Conservation (phyloP, 2,888 invertebrate species). For the Ophioninae sp. region DNA sequence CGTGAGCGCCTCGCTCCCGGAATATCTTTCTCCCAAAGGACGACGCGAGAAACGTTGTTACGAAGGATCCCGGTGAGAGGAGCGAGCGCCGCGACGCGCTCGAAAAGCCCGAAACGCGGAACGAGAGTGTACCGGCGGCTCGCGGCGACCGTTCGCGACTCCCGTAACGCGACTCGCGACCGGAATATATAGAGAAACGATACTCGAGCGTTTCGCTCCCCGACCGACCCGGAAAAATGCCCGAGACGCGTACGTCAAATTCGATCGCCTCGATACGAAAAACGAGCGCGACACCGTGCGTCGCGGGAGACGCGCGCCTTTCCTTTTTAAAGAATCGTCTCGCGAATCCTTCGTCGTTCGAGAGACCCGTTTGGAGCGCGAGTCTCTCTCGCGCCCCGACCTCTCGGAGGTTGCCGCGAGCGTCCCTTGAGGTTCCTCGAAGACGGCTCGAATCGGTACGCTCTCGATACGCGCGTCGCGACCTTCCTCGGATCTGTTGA, state of each 20-base stretch:
- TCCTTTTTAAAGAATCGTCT: not conserved
- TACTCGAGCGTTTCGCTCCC: slow-evolving; percentile 32
- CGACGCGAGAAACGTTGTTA: not conserved
- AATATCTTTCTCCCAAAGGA: no score
- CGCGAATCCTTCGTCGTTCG: not conserved
- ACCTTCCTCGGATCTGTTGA: not conserved
- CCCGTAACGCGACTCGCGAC: slow-evolving; percentile 49
- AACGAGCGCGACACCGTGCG: not conserved
- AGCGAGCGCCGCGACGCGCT: slow-evolving; percentile 39
- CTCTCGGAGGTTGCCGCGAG: no score
- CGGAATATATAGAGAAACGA: slow-evolving; percentile 62
- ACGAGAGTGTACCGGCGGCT: slow-evolving; percentile 35
- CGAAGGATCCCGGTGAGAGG: slow-evolving; percentile 30
- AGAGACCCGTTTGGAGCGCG: not conserved
- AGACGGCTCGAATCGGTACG: no score
- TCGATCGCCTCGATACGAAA: not conserved
- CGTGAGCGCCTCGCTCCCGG: slow-evolving; percentile 34
- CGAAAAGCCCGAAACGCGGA: slow-evolving; percentile 42
- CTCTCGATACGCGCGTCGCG: not conserved
- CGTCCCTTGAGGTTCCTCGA: no score
- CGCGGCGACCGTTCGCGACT: slow-evolving; percentile 37
- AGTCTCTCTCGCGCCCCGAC: not conserved
- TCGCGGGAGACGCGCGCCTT: not conserved
- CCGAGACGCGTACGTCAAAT: not conserved
- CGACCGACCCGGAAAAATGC: not conserved